Evolutionary conservation across 1,140 invertebrate genomes (phyloP).

Genomic region (Hycleus phaleratus): DNA sequence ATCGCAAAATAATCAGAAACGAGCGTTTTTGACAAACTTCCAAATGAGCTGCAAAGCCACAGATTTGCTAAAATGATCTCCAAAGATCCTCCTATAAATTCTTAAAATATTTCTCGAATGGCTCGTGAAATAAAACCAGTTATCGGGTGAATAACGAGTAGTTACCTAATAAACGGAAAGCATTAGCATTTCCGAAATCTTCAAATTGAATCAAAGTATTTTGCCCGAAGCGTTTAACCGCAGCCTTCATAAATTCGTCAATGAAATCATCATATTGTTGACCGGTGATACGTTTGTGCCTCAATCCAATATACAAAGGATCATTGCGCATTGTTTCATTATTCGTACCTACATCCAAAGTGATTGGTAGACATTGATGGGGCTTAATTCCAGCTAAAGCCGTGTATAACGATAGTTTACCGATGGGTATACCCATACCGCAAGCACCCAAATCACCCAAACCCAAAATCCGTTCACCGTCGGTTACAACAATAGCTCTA

Average conservation of each 20-base stretch:
- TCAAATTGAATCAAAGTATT: slow-evolving; percentile 86
- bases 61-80: neutral
- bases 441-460: slow-evolving; percentile 90
- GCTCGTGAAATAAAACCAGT: too few relatives aligned
- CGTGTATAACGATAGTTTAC: slow-evolving; percentile 88
- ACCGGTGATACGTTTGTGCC: slow-evolving; percentile 73
- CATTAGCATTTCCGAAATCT: slow-evolving; percentile 90
- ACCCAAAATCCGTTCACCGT: slow-evolving; percentile 90
- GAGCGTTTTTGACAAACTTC: too few relatives aligned
- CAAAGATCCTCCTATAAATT: too few relatives aligned
- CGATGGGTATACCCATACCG: slow-evolving; percentile 94
- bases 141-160: too few relatives aligned
- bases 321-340: slow-evolving; percentile 78
- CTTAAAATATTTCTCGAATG: too few relatives aligned
- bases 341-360: slow-evolving; percentile 90
- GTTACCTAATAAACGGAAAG: slow-evolving; percentile 64
- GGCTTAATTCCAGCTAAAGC: slow-evolving; percentile 90
- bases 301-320: slow-evolving; percentile 85
- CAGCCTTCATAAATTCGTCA: slow-evolving; percentile 95
- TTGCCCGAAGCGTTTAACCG: slow-evolving; percentile 73
- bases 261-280: slow-evolving; percentile 84
- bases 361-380: slow-evolving; percentile 84
- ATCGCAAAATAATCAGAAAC: too few relatives aligned
- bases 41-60: neutral
- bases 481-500: slow-evolving; percentile 88